Evolutionary conservation across 2,797 vertebrate species (phyloP).

Genomic region (Furcifer pardalis): DNA sequence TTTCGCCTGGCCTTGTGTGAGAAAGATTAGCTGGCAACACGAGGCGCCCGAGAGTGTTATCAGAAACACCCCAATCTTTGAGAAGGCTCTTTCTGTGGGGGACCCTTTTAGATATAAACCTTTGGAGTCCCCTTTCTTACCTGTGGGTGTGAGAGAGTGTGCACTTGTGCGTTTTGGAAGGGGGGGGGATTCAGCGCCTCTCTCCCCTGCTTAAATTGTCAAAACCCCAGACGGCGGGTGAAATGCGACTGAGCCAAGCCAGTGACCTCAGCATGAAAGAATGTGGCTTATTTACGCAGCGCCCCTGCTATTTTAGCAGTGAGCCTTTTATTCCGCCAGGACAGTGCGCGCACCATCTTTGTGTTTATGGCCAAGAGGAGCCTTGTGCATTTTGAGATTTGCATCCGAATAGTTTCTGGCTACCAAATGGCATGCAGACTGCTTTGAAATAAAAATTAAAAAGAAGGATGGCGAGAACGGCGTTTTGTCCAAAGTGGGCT

Average conservation of each 20-base stretch:
- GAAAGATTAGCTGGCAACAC: too few relatives aligned
- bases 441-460: constrained; percentile 34
- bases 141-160: too few relatives aligned
- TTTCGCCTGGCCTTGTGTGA: too few relatives aligned
- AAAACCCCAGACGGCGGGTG: constrained; percentile 72
- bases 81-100: too few relatives aligned
- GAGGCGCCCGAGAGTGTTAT: too few relatives aligned
- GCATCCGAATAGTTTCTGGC: constrained; percentile 67
- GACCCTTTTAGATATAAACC: not conserved
- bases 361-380: constrained; percentile 77
- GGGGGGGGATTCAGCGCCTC: constrained; percentile 79
- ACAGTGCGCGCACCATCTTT: constrained; percentile 79
- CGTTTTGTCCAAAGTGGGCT: not conserved
- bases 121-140: not conserved
- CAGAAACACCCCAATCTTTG: too few relatives aligned
- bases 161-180: constrained; percentile 28
- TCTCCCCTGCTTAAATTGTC: constrained; percentile 79
- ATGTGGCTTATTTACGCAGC: constrained; percentile 93
- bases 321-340: constrained; percentile 70
- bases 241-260: constrained; percentile 90
- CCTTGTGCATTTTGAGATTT: constrained; percentile 70
- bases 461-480: too few relatives aligned
- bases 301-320: constrained; percentile 79
- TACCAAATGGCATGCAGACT: constrained; percentile 63
- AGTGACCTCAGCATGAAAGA: constrained; percentile 94